Base-by-base conservation (phyloP, 2,888 invertebrate species). In the Tetramorium bicarinatum region DNA sequence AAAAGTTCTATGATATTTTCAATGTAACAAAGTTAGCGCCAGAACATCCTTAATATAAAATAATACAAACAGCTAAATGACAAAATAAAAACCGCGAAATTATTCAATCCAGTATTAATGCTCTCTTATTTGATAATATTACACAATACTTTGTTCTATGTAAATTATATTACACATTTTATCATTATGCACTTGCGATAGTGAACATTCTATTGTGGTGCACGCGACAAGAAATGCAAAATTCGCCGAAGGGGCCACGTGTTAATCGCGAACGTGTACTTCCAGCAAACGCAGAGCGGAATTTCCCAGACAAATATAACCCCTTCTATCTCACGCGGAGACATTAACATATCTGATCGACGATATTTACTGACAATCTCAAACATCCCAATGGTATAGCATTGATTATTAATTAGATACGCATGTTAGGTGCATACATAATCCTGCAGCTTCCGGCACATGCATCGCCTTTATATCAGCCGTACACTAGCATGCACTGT, bases 331-430 rank as follows among this genome's bases (percentile, higher is more conserved):
- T 47, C 34, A 41, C 38, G 59, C 21, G 21, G 18, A 21, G 59
- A 49, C 59, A 80, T 80, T 80, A 80, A 80, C 71, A 80, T 80
- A 71, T 69, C 13, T 59, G 67, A 66, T 67, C 54, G 64, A 15
- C 81, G 79, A 83, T 80, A 79, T 79, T 79, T 84, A 75, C 75
- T 75, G 66, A 74, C 67, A 67, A 84, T 81, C 61, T 47, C 54
- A 18, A 56, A 83, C 88, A 88, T 88, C 87, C 83, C 86, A 34
- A 77, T 59, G 34, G 74, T 52, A 41, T 71, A 66, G 74, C 69
- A 84, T 83, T 82, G 79, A 87, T 87, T 72, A 72, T 56, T 79
- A 83, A 85, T 89, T 87, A 82, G 83, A 69, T 38, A 71, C 69
- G 76, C n/a, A 79, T 54, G 61, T 62, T 79, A 34, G 44, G 64